phyloP scores from a whole-genome alignment of 2,888 invertebrate species.

The Troglohyphantes excavatus region DNA sequence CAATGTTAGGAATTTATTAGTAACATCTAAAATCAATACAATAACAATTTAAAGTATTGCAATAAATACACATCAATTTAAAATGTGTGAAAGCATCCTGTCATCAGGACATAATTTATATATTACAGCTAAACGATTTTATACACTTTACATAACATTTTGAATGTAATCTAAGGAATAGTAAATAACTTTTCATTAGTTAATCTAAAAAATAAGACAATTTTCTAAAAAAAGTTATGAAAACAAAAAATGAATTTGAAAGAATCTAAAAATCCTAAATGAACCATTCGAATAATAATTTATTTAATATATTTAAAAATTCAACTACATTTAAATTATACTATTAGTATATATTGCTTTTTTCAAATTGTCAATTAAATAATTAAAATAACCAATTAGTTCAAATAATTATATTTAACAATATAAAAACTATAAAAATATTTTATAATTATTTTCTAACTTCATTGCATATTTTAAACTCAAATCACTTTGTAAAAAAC shows the following conservation, averaged over 20 bases:
- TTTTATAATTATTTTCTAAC: too few species aligned
- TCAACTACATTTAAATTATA: too few species aligned
- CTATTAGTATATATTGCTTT: too few species aligned
- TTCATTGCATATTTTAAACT: too few species aligned
- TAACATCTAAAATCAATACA: constrained; percentile 22
- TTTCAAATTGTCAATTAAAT: background rate
- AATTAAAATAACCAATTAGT: background rate
- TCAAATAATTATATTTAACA: too few species aligned
- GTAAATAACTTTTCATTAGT: background rate
- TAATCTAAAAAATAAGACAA: too few species aligned
- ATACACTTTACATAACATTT: background rate
- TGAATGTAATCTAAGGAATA: background rate
- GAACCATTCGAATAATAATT: background rate
- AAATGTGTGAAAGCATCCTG: background rate
- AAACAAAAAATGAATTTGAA: too few species aligned
- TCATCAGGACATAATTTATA: too few species aligned
- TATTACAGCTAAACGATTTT: too few species aligned
- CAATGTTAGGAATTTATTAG: background rate
- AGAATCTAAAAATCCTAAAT: background rate
- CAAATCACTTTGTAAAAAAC: too few species aligned
- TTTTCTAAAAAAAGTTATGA: too few species aligned
- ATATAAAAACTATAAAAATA: background rate
- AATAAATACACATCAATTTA: constrained; percentile 39
- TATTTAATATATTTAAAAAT: background rate
- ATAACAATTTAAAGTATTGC: background rate